phyloP scores from a whole-genome alignment of 2,113 vertebrate species.

The Copsychus sechellarum region DNA sequence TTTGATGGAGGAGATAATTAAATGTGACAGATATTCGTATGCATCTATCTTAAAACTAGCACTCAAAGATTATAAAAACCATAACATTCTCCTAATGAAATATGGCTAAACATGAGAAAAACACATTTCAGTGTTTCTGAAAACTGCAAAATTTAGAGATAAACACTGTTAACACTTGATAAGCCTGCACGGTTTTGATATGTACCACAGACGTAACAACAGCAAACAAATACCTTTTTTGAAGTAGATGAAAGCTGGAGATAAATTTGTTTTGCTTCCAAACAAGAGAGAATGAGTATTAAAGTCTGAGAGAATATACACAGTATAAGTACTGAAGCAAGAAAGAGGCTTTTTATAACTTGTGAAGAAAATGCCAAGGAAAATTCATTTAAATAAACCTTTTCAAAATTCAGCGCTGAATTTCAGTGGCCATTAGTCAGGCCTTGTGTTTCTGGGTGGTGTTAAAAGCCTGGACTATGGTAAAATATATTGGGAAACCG shows the following conservation, averaged over 20 bases:
- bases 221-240: not conserved
- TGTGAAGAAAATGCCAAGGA: slow-evolving; percentile 1
- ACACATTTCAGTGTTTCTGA: slow-evolving; percentile 54
- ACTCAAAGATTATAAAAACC: slow-evolving; percentile 72
- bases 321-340: slow-evolving; percentile 16
- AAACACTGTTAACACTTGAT: slow-evolving; percentile 72
- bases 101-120: slow-evolving; percentile 56
- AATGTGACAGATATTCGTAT: slow-evolving; percentile 68
- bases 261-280: slow-evolving; percentile 41
- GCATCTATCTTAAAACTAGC: slow-evolving; percentile 72
- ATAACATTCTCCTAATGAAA: slow-evolving; percentile 63
- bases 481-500: not conserved
- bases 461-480: not conserved
- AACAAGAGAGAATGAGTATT: not conserved
- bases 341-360: slow-evolving; percentile 5
- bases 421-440: not conserved
- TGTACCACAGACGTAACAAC: not conserved
- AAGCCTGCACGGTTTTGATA: slow-evolving; percentile 35
- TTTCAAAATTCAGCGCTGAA: not conserved
- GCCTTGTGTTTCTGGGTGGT: not conserved
- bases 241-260: slow-evolving; percentile 53
- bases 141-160: slow-evolving; percentile 66
- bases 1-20: slow-evolving; percentile 74
- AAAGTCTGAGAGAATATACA: not conserved
- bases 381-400: not conserved